A percentile compares a stretch with the other conserved stretches of the same genome.
Evolutionary conservation across 2,888 invertebrate species (phyloP).

Genomic region (Chrysodeixis includens): DNA sequence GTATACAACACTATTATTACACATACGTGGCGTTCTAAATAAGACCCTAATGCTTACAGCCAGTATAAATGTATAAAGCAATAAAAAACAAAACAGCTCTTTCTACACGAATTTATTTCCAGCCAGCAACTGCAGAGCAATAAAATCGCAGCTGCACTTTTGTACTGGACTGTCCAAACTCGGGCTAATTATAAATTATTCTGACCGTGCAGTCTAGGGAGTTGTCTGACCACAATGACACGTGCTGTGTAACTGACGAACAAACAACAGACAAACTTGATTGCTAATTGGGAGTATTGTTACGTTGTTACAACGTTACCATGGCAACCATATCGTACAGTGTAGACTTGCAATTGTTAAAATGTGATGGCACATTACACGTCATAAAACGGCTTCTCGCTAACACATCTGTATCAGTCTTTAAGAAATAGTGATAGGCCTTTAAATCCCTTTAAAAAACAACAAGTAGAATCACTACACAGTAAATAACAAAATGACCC

Average conservation of each 20-base stretch:
- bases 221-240: conserved; percentile 17
- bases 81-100: not conserved
- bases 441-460: no score
- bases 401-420: no score
- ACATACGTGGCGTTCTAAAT: not conserved
- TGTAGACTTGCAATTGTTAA: no score
- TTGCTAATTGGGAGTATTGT: conserved; percentile 33
- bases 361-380: no score
- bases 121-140: not conserved
- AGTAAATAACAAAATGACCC: no score
- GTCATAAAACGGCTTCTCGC: no score
- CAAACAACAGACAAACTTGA: conserved; percentile 27
- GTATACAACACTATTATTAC: not conserved
- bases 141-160: not conserved
- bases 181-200: conserved; percentile 32
- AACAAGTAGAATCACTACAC: no score
- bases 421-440: no score
- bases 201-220: conserved; percentile 13
- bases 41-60: not conserved
- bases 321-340: not conserved
- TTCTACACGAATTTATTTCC: not conserved
- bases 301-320: conserved; percentile 2
- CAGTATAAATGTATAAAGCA: not conserved
- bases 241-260: conserved; percentile 20
- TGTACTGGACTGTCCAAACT: conserved; percentile 5